A percentile compares a stretch with the other conserved stretches of the same genome.
phyloP scores from a whole-genome alignment of 1,140 invertebrate genomes.

The Acromyrmex charruanus region DNA sequence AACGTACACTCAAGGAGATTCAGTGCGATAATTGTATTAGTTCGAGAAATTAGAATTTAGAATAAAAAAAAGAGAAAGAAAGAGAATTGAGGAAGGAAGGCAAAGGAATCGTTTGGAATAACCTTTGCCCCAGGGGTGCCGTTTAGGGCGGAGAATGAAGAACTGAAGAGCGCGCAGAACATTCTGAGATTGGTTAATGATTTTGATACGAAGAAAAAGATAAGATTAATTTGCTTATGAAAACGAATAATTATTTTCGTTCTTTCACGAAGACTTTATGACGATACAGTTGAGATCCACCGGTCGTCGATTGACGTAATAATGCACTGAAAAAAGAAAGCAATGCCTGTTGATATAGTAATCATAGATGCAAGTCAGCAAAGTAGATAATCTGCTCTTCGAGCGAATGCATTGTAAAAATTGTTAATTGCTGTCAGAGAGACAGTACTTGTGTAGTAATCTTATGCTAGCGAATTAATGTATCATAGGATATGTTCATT shows the following conservation, averaged over 20 bases:
- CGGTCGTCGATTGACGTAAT: neutral
- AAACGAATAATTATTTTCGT: slow-evolving; percentile 80
- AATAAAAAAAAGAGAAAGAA: neutral
- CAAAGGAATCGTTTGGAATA: slow-evolving; percentile 40
- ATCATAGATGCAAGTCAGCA: neutral
- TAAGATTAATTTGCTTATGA: slow-evolving; percentile 84
- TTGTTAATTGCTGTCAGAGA: too few relatives aligned
- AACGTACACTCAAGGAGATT: slow-evolving; percentile 82
- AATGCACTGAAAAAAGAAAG: neutral
- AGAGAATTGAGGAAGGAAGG: neutral
- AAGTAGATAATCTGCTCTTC: neutral
- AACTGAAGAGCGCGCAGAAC: slow-evolving; percentile 49
- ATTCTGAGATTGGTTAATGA: slow-evolving; percentile 83
- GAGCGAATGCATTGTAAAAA: too few relatives aligned
- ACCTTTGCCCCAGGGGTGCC: slow-evolving; percentile 79
- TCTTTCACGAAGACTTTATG: neutral
- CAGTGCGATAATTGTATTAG: slow-evolving; percentile 83
- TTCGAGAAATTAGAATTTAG: slow-evolving; percentile 73
- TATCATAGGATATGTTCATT: too few relatives aligned
- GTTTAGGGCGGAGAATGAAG: slow-evolving; percentile 77
- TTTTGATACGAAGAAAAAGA: slow-evolving; percentile 84
- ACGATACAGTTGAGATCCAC: neutral
- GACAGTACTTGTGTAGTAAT: too few relatives aligned
- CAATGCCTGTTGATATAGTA: neutral
- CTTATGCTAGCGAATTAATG: too few relatives aligned